Base-by-base conservation (phyloP, 2,113 vertebrate genomes). In the Galbula dea region DNA sequence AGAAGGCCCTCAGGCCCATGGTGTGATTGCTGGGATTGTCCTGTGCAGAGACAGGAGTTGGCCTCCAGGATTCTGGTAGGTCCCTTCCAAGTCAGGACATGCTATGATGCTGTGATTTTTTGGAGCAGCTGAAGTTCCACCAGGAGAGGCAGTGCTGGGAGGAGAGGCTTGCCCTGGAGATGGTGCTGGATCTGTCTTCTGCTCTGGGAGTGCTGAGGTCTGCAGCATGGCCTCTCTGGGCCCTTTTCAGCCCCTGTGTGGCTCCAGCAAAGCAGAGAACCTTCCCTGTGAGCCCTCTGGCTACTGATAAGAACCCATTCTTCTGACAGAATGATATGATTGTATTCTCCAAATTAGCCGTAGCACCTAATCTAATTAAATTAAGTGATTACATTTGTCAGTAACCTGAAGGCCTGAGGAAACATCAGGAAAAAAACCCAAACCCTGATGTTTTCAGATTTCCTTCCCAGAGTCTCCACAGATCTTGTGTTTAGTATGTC, bases 301-400 rank as follows among this genome's bases (percentile, higher is more conserved):
- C 52, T 23, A 85, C 34, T 3, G 4, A 9, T 51, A 65, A 84
- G 49, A 61, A 55, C 12, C 24, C 4, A 6, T 34, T 17, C 15
- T 83, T 66, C 19, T 76, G 46, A 49, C 20, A 71, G 37, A 46
- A 30, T 46, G 63, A 37, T 66, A 39, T 4, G 16, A 34, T 57
- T 68, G 12, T 21, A 22, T 80, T 81, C 20, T 81, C 24, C 29
- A 88, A 63, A 84, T 76, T 55, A 83, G 7, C 63, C 80, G 27
- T 41, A 93, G 69, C 23, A 74, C 30, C 37, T 88, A 51, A 88
- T 67, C 12, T 87, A 49, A 82, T 85, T 83, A 21, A 49, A 82
- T 85, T 72, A 90, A 83, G 22, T 24, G 36, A 80, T 91, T 87
- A 72, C n/a, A 36, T 90, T 89, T 89, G 22, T 36, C 18, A 54